Evolutionary conservation across 2,113 vertebrate species (phyloP).

Genomic region (Pedetes capensis): DNA sequence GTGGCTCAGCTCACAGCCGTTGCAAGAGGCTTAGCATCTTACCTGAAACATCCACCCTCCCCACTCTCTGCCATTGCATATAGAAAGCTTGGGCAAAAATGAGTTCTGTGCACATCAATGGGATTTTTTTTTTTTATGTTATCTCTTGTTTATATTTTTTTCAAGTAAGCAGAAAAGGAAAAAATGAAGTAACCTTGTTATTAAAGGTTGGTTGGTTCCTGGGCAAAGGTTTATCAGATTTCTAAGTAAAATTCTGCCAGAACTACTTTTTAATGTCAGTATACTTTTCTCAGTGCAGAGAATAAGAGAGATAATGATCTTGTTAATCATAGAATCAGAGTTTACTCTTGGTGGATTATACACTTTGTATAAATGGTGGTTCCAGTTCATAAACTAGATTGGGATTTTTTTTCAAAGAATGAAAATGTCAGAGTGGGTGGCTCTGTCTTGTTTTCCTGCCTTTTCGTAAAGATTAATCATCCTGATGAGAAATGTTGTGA

Average conservation of each 20-base stretch:
- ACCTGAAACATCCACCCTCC: background rate
- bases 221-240: slow-evolving; percentile 84
- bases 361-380: slow-evolving; percentile 61
- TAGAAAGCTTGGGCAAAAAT: background rate
- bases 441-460: slow-evolving; percentile 81
- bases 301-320: slow-evolving; percentile 80
- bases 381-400: slow-evolving; percentile 77
- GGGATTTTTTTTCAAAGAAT: slow-evolving; percentile 80
- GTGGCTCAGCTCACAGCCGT: background rate
- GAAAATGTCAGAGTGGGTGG: slow-evolving; percentile 86
- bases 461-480: slow-evolving; percentile 85
- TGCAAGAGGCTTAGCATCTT: background rate
- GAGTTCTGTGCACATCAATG: background rate
- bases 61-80: background rate
- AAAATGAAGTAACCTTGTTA: slow-evolving; percentile 65
- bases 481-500: slow-evolving; percentile 83
- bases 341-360: slow-evolving; percentile 70
- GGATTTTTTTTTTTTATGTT: background rate
- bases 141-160: slow-evolving; percentile 43
- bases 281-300: slow-evolving; percentile 71
- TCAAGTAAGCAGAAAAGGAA: slow-evolving; percentile 53
- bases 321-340: slow-evolving; percentile 61
- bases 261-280: slow-evolving; percentile 78
- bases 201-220: slow-evolving; percentile 65
- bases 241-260: slow-evolving; percentile 76